Evolutionary conservation across 2,113 vertebrate species (phyloP).

Genomic region (Hirundichthys speculiger): DNA sequence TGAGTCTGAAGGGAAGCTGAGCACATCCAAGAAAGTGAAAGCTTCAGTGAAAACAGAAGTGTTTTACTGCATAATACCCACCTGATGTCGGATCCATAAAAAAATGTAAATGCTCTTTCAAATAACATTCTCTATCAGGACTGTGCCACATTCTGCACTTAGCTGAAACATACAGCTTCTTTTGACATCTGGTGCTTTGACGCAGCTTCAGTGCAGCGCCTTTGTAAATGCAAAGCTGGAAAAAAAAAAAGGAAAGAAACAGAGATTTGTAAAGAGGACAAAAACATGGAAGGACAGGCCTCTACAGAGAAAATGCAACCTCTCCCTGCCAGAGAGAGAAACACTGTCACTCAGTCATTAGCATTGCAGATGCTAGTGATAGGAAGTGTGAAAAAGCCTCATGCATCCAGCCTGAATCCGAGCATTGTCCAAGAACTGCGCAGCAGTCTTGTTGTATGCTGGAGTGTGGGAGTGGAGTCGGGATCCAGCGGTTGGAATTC

Average conservation of each 20-base stretch:
- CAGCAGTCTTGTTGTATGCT: conserved; percentile 54
- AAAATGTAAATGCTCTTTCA: conserved; percentile 41
- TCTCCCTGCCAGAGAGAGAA: conserved; percentile 48
- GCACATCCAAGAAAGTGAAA: conserved; percentile 17
- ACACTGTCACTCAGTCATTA: conserved; percentile 75
- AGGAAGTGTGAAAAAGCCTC: conserved; percentile 81
- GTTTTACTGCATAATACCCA: conserved; percentile 5
- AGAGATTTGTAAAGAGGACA: conserved; percentile 23
- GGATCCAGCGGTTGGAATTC: conserved; percentile 73
- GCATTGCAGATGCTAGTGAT: conserved; percentile 84
- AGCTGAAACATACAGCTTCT: conserved; percentile 60
- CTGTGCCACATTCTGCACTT: conserved; percentile 55
- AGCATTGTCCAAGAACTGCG: conserved; percentile 80
- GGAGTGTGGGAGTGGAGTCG: conserved; percentile 65
- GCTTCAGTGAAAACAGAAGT: conserved; percentile 1
- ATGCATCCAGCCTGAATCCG: conserved; percentile 85
- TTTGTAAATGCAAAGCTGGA: conserved; percentile 35
- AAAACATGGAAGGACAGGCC: conserved; percentile 41
- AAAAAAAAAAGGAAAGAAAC: conserved; percentile 17
- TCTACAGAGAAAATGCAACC: conserved; percentile 53
- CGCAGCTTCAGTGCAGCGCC: conserved; percentile 59
- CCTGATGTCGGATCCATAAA: conserved; percentile 33
- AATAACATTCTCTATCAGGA: conserved; percentile 45
- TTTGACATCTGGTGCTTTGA: conserved; percentile 63
- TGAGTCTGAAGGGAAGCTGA: conserved; percentile 22